Base-by-base conservation (phyloP, 2,888 invertebrate genomes). In the Allygus modestus region DNA sequence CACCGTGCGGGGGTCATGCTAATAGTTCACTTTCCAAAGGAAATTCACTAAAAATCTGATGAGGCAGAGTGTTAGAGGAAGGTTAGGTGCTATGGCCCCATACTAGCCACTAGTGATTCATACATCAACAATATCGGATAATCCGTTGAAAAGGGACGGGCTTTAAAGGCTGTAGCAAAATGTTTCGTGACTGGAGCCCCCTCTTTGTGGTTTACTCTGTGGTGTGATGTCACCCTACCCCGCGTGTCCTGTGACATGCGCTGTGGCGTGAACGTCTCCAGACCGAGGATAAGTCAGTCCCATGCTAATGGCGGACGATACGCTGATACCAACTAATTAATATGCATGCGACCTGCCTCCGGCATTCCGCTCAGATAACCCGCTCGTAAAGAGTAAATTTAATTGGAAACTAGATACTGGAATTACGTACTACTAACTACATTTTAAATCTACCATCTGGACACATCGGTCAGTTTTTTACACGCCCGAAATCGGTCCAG, bases 351-450 rank as follows among this genome's bases (percentile, higher is more conserved):
- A 77, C 23, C 77, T 51, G 46, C 28, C 31, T 41, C 73, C 26
- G 77, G 77, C 77, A 51, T 23, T 71, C 71, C 41, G 41, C 71
- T 71, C 31, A 41, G 71, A 71, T 77, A 77, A 51, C 51, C 17
- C 28, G 28, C 11, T 46, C 77, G 77, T 77, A 77, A 77, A 77
- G 46, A 77, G 77, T 77, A 77, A 77, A 77, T 77, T 77, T 77
- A 77, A 77, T 77, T 77, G 77, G 77, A 77, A 77, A 77, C 46
- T 77, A 46, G 77, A 77, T 77, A 77, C 77, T 26, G 51, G 46
- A 77, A 46, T 77, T 77, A 41, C 37, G 26, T 77, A 26, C 23
- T 43, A 23, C 7, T 20, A 28, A 51, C 23, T n/a, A 51, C 20
- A 12, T 46, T 71, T 69, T 71, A 41, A 71, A 41, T 71, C 31